Percentiles rank a stretch among this genome's conserved stretches.
Conservation (phyloP, 1,140 invertebrate genomes). For the Bicyclus anynana region DNA sequence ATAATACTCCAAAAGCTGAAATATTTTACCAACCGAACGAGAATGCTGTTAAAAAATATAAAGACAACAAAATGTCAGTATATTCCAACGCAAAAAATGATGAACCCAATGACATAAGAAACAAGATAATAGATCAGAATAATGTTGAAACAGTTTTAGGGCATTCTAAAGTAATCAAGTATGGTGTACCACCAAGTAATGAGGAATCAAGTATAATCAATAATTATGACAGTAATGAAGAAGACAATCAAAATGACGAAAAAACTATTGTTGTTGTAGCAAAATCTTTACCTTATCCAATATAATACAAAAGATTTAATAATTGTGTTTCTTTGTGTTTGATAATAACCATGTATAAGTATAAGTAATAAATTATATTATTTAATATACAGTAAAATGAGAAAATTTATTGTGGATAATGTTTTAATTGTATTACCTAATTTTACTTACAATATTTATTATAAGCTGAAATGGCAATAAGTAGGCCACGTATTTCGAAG, state of each 20-base stretch:
- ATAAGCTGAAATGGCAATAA: too few species aligned
- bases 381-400: too few species aligned
- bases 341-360: too few species aligned
- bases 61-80: constrained; percentile 1
- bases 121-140: constrained; percentile 12
- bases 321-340: too few species aligned
- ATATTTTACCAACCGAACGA: constrained; percentile 1
- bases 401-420: too few species aligned
- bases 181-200: constrained; percentile 29
- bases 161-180: constrained; percentile 53
- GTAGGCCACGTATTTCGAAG: too few species aligned
- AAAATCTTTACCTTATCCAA: constrained; percentile 20
- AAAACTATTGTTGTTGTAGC: constrained; percentile 28
- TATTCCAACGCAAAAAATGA: constrained; percentile 6
- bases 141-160: constrained; percentile 51
- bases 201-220: neutral
- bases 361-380: too few species aligned
- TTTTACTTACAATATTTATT: too few species aligned
- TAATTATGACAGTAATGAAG: neutral
- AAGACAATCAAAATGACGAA: constrained; percentile 5
- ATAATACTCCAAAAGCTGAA: neutral
- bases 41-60: neutral
- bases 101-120: constrained; percentile 12
- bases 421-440: too few species aligned
- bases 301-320: neutral